phyloP scores from a whole-genome alignment of 2,888 invertebrate genomes.

The Spisula solida region DNA sequence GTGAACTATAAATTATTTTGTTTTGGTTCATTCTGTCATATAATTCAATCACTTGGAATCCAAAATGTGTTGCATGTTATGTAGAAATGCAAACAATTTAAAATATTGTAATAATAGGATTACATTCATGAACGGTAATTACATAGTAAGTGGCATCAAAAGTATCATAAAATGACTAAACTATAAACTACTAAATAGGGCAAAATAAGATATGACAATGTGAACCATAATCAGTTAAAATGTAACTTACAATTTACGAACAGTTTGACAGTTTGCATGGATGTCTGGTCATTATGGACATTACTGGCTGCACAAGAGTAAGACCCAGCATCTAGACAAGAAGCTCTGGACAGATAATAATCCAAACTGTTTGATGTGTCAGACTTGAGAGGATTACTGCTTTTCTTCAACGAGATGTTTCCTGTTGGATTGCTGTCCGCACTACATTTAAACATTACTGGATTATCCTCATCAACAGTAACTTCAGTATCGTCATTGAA shows the following conservation, averaged over 20 bases:
- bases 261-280: neutral
- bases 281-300: neutral
- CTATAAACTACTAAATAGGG: no score
- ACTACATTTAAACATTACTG: neutral
- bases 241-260: constrained; percentile 28
- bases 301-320: constrained; percentile 21
- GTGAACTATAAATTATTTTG: no score
- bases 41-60: no score
- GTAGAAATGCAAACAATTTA: no score
- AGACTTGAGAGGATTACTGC: neutral
- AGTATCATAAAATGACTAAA: no score
- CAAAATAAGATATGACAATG: no score
- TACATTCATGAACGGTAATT: no score
- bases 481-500: neutral
- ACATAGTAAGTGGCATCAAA: no score
- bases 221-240: no score
- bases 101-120: no score
- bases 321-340: neutral
- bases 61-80: no score
- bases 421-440: constrained; percentile 1
- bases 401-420: neutral
- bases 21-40: no score
- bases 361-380: neutral
- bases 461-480: neutral
- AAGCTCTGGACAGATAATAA: neutral